phyloP scores from a whole-genome alignment of 1,140 invertebrate species.

The Caerostris darwini region DNA sequence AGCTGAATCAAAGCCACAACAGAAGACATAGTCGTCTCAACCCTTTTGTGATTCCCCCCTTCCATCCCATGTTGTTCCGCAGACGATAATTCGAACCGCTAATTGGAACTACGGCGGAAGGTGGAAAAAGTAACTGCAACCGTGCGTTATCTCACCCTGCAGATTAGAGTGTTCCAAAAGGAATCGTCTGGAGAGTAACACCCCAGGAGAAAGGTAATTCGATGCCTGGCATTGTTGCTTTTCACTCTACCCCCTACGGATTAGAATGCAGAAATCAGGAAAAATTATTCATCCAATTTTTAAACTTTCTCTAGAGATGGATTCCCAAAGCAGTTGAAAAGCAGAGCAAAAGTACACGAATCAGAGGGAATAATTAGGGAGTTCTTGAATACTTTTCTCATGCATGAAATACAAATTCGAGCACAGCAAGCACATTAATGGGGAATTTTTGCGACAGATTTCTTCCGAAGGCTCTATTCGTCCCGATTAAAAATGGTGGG shows the following conservation, averaged over 20 bases:
- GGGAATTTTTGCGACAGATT: not conserved
- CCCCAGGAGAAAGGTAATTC: not conserved
- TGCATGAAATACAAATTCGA: not conserved
- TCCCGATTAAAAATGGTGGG: too few relatives aligned
- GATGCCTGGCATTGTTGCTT: not conserved
- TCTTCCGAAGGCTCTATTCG: too few relatives aligned
- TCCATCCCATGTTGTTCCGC: not conserved
- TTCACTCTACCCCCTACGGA: not conserved
- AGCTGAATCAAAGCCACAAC: constrained; percentile 11
- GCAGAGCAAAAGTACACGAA: too few relatives aligned
- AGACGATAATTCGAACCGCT: constrained; percentile 50
- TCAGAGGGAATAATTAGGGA: too few relatives aligned
- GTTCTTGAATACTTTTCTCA: too few relatives aligned
- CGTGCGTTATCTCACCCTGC: not conserved
- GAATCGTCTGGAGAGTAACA: not conserved
- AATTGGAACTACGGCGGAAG: not conserved
- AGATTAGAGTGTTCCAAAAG: not conserved
- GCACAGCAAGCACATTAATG: not conserved
- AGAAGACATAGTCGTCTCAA: not conserved
- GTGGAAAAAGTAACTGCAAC: not conserved
- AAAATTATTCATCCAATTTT: not conserved
- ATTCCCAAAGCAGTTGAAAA: too few relatives aligned
- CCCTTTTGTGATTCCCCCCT: not conserved
- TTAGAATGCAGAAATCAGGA: not conserved
- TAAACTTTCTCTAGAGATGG: too few relatives aligned